Evolutionary conservation across 92 coral and sea anemone species (phyloP), one percentile per base, ranked within the genome.

Genomic region (Anthopleura xanthogrammica): DNA sequence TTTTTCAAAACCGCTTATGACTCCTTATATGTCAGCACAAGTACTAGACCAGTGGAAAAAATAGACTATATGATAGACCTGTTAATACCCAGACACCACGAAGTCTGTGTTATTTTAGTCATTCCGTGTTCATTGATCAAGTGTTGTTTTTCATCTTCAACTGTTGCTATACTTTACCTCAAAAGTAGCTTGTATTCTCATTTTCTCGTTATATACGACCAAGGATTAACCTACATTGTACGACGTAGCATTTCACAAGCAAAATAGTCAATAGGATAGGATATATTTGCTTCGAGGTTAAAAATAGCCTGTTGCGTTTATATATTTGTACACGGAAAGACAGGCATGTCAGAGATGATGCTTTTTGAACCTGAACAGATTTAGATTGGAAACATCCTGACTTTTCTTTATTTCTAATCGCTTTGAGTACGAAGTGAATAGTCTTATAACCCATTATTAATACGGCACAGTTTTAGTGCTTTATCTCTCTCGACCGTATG

Each of bases 401-500:
- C 29, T 62, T 62, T 58, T 19, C 72, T 64, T 22, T 64, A 10
- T 64, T 64, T 20, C 19, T 64, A 20, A 64, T 64, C 71, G 12
- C 71, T n/a, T 64, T n/a, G 12, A n/a, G 3, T 68, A 12, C 11
- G 16, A 68, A 29, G 11, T 4, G 17, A 68, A 68, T 13, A 29
- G 74, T 11, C 0, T 68, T 68, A 64, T 20, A 64, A 20, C 22
- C 11, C 74, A 23, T 11, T 29, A 24, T 24, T 9, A 60, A 60
- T 14, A 62, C 42, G 5, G 29, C 70, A n/a, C 70, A 68, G 41
- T 23, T 68, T 36, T 29, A 68, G 13, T 68, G 4, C 74, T 23
- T 68, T 68, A 68, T 68, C 42, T 68, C 74, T 68, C 74, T 68
- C 41, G 42, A 68, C 74, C 74, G 42, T 29, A 12, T 36, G 41